Evolutionary conservation across 2,888 invertebrate species (phyloP).

Genomic region (Hylaea fasciaria): DNA sequence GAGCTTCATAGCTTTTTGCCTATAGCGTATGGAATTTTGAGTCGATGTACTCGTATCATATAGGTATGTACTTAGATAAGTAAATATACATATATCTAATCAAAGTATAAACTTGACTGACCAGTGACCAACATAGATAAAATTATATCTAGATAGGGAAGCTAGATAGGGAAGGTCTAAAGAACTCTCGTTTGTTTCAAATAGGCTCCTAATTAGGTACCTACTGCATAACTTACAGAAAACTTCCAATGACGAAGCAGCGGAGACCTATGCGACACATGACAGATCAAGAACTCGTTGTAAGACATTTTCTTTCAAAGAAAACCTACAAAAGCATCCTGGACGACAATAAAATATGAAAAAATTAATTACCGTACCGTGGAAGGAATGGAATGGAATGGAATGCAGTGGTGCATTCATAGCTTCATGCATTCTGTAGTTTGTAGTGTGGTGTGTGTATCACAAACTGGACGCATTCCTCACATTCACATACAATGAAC

Average conservation of each 20-base stretch:
- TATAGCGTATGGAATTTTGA: too few species aligned
- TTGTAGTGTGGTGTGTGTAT: constrained; percentile 7
- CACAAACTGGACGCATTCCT: constrained; percentile 61
- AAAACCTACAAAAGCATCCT: constrained; percentile 62
- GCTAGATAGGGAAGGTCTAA: too few species aligned
- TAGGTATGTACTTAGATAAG: too few species aligned
- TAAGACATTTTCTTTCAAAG: constrained; percentile 63
- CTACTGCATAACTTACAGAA: constrained; percentile 41
- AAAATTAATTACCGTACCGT: constrained; percentile 38
- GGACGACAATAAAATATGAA: constrained; percentile 46
- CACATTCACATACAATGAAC: constrained; percentile 55
- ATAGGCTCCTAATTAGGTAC: too few species aligned
- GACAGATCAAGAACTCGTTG: constrained; percentile 63
- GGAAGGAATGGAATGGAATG: constrained; percentile 3
- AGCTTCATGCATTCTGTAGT: constrained; percentile 19
- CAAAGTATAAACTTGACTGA: too few species aligned
- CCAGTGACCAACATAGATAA: too few species aligned
- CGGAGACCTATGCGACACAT: constrained; percentile 55
- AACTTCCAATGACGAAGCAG: constrained; percentile 17
- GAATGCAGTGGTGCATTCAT: too few species aligned
- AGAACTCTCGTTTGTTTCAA: neutral
- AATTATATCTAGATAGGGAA: too few species aligned
- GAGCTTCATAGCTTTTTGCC: too few species aligned
- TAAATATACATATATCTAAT: too few species aligned
- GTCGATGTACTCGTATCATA: too few species aligned